Conservation (phyloP, 1,140 invertebrate species). For the Mamestra configurata region DNA sequence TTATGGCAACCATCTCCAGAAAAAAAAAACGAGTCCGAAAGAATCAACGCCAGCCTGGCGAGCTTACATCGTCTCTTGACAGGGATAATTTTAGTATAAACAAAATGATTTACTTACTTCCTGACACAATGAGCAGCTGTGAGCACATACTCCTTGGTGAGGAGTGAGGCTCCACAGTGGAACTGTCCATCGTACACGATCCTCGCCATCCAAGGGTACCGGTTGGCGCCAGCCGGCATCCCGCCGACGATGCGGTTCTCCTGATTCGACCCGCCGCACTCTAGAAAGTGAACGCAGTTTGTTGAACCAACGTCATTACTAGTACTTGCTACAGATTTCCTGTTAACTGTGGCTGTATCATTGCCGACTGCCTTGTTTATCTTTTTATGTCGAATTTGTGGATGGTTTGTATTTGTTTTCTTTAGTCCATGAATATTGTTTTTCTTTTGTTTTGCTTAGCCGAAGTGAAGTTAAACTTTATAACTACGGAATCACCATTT, state of each 20-base stretch:
- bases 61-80: neutral
- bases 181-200: conserved; percentile 95
- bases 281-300: conserved; percentile 83
- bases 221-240: conserved; percentile 92
- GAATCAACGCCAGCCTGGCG: no score
- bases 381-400: neutral
- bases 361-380: conserved; percentile 16
- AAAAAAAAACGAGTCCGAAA: no score
- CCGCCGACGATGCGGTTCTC: conserved; percentile 93
- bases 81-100: neutral
- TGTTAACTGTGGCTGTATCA: conserved; percentile 18
- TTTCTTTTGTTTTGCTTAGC: neutral
- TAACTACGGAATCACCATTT: no score
- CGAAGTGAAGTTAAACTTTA: no score
- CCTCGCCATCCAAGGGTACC: conserved; percentile 96
- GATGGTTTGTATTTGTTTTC: neutral
- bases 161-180: conserved; percentile 95
- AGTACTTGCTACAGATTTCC: conserved; percentile 48
- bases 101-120: conserved; percentile 82
- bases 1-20: no score
- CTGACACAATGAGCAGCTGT: conserved; percentile 92
- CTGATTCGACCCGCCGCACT: conserved; percentile 92
- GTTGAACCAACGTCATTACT: conserved; percentile 52
- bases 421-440: no score
- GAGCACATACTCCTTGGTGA: conserved; percentile 92